Base-by-base conservation (phyloP, 2,113 vertebrate genomes). In the Apeltes quadracus region DNA sequence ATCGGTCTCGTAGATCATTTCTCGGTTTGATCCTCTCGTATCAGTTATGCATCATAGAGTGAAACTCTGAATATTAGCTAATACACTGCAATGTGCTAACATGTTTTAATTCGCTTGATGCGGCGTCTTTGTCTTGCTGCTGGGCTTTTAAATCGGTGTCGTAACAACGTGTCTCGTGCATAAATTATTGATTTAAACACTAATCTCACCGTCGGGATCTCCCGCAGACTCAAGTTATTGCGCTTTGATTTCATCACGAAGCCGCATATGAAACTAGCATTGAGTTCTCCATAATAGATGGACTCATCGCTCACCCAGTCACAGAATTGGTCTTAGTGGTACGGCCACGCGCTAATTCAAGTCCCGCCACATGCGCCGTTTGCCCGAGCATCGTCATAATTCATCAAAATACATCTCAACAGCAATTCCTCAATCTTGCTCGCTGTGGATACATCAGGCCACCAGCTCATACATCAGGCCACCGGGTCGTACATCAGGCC, bases 401-500 rank as follows among this genome's bases (percentile, higher is more conserved):
- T 87, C 67, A 84, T 91, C 81, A 87, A 86, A 71, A 66, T 81
- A 90, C 65, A 72, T 77, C 84, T 84, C 68, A 51, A 18, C 72
- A 87, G 79, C 75, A 61, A 76, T 87, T 86, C 75, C 68, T 80
- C 69, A 66, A 82, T 77, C 85, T 55, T 70, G 78, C 70, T 46
- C 46, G 29, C 70, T 64, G 69, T 85, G 90, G 88, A 91, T 90
- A 89, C 73, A 87, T 90, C 84, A 88, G 25, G 1, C 64, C 61
- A 7, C 10, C 12, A 6, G 1, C 75, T 79, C 84, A 13, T 88
- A 79, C 72, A 69, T 90, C 88, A 32, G 3, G 29, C 29, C 29
- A 32, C 29, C 29, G 29, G 29, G 3, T 32, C 29, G 29, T 32
- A 32, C 29, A 32, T 32, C 29, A 4, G n/a, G n/a, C n/a, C n/a